These are phyloP conservation scores for Merops nubicus DNA, from an alignment of 2,113 vertebrate genomes.

Conservation along the genomic window DNA sequence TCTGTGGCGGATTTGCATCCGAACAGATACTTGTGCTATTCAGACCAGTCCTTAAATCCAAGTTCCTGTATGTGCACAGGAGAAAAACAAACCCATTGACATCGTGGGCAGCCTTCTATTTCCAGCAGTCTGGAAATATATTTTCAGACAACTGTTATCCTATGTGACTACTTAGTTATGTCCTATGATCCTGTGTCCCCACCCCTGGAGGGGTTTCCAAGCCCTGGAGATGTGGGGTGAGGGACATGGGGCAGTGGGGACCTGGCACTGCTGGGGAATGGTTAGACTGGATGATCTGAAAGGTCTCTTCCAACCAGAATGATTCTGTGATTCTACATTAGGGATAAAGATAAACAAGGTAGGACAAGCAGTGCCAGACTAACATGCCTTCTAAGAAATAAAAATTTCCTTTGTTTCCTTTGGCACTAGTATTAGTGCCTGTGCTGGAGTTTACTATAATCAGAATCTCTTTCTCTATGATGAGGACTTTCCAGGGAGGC, in stretches of 20 bases:
- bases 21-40: neutral
- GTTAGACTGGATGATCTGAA: too few species aligned
- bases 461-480: neutral
- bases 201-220: too few species aligned
- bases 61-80: neutral
- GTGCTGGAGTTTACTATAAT: neutral
- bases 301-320: too few species aligned
- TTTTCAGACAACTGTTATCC: neutral
- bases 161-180: too few species aligned
- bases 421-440: neutral
- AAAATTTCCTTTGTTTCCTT: neutral
- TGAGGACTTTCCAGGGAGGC: neutral
- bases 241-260: too few species aligned
- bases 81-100: neutral
- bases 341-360: neutral
- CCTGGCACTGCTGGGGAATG: too few species aligned
- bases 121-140: too few species aligned
- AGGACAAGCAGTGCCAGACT: neutral
- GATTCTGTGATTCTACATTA: too few species aligned
- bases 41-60: neutral
- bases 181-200: too few species aligned
- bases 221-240: too few species aligned
- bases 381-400: neutral
- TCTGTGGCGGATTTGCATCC: neutral
- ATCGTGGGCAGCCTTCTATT: accelerated